Base-by-base conservation (phyloP, 23 tunicate genomes). In the Diplosoma virens region DNA sequence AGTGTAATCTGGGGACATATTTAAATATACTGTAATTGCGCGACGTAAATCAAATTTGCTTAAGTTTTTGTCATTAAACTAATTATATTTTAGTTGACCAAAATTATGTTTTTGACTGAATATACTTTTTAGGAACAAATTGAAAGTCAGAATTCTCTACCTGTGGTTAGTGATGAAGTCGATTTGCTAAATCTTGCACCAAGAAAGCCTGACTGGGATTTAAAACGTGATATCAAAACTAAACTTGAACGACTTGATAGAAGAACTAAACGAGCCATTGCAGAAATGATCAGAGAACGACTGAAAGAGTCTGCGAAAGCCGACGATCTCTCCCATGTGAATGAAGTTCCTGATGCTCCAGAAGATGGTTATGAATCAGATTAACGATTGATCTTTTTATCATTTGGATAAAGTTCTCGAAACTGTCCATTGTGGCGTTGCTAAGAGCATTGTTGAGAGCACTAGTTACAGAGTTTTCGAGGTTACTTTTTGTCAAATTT, bases 191-290 rank as follows among this genome's bases (percentile, higher is more conserved):
- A 92, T 29, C 59, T 92, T 31, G 98, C 98, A 46, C 98, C 98
- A 30, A 34, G 92, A 33, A 92, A 92, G 52, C 92, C 92, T 1
- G 98, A 92, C 53, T 92, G 98, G 98, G 98, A 92, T 58, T 58
- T 92, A n/a, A 92, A 92, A 77, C 74, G 98, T 54, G 98, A 85
- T 47, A 92, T 92, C 54, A 80, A 92, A 55, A 34, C 67, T 0
- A 81, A 81, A 71, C 76, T 92, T 23, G 98, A 92, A 26, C 56
- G 60, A 31, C 77, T 92, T 37, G 92, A 92, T n/a, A 75, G 87
- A 52, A 92, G 86, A 48, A 92, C 98, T 25, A 82, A 85, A 47
- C 79, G 98, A 3, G 98, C 98, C 33, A 92, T 92, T 59, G 87
- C 93, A 4, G 93, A 92, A 73, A 24, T 85, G 16, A 81, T 92